These are phyloP conservation scores for Rhyacophila evoluta DNA, from an alignment of 2,888 invertebrate genomes.

Conservation along the genomic window DNA sequence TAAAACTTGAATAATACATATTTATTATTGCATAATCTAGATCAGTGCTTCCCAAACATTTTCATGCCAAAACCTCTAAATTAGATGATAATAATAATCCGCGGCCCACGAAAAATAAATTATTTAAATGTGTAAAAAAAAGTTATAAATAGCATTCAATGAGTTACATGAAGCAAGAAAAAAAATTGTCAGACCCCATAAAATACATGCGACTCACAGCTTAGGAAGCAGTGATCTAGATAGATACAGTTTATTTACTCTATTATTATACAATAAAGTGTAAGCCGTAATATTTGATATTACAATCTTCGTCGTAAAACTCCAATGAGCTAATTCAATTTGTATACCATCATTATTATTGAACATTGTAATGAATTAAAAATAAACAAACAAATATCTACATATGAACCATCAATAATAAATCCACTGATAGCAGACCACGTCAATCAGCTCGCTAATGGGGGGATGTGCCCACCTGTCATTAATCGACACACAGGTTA, in stretches of 20 bases:
- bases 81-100: no score
- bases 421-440: slow-evolving; percentile 31
- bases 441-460: slow-evolving; percentile 43
- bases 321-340: slow-evolving; percentile 16
- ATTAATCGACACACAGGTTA: neutral
- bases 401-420: slow-evolving; percentile 32
- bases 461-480: slow-evolving; percentile 10
- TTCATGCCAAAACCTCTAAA: no score
- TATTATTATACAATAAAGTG: neutral
- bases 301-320: neutral
- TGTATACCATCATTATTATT: slow-evolving; percentile 37
- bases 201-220: no score
- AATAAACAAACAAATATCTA: slow-evolving; percentile 45
- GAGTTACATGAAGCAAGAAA: no score
- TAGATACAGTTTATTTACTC: neutral
- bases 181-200: no score
- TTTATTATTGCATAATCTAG: no score
- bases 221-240: neutral
- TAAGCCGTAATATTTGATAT: neutral
- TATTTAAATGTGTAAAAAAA: no score
- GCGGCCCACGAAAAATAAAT: no score
- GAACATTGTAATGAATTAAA: neutral
- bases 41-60: no score
- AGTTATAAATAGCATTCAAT: no score
- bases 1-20: no score